Evolutionary conservation across 2,797 vertebrate species (phyloP).

Genomic region (Darevskia nairensis): DNA sequence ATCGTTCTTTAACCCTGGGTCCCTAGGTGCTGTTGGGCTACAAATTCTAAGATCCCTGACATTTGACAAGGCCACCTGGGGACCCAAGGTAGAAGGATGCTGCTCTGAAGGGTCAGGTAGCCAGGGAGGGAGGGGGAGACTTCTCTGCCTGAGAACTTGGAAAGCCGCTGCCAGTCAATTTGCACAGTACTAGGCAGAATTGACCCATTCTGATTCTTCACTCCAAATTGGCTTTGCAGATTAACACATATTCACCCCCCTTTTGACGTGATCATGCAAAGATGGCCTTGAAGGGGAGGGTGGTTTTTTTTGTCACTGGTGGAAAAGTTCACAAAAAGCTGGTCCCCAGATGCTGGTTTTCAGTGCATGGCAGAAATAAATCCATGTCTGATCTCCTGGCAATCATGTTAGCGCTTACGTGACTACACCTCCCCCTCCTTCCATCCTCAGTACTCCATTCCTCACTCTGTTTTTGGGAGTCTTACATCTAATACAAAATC

Average conservation of each 20-base stretch:
- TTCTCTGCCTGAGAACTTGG: not conserved
- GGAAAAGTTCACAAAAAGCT: not conserved
- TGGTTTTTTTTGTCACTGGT: not conserved
- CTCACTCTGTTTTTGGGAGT: slow-evolving; percentile 31
- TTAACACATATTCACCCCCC: not conserved
- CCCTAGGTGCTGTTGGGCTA: too few species aligned
- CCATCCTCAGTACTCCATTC: not conserved
- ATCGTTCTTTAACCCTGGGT: too few species aligned
- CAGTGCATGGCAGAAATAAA: accelerated
- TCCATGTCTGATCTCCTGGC: accelerated
- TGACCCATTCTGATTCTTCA: not conserved
- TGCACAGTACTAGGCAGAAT: not conserved
- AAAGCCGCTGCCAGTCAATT: not conserved
- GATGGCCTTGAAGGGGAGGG: not conserved
- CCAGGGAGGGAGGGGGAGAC: not conserved
- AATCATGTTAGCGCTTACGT: not conserved
- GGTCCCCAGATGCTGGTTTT: not conserved
- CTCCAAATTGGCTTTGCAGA: not conserved
- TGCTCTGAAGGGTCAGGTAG: not conserved
- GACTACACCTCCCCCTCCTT: not conserved
- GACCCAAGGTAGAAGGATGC: too few species aligned
- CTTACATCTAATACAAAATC: slow-evolving; percentile 26
- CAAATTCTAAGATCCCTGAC: too few species aligned
- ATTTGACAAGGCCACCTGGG: too few species aligned
- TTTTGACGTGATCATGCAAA: not conserved